Conservation (phyloP, 2,113 vertebrate genomes). For the Ochotona curzoniae region DNA sequence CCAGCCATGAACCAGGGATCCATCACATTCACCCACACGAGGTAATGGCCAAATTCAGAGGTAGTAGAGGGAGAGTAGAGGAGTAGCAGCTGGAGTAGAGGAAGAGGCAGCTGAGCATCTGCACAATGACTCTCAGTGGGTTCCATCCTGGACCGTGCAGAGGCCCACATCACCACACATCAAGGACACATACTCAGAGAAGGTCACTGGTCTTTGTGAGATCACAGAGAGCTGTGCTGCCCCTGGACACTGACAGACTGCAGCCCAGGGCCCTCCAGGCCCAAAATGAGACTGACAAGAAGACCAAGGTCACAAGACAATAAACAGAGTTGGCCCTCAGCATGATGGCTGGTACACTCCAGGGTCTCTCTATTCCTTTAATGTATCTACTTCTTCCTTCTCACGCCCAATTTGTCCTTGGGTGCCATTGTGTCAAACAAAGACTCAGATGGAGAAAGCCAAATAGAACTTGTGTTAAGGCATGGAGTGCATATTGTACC, state of each 20-base stretch:
- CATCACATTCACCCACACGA: slow-evolving; percentile 94
- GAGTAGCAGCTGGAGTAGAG: slow-evolving; percentile 94
- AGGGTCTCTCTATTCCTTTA: slow-evolving; percentile 92
- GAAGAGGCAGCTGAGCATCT: slow-evolving; percentile 94
- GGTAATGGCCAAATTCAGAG: slow-evolving; percentile 94
- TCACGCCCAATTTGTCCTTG: slow-evolving; percentile 93
- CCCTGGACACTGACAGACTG: slow-evolving; percentile 88
- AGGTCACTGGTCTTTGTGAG: slow-evolving; percentile 92
- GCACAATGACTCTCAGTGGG: slow-evolving; percentile 94
- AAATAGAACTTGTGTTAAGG: no score
- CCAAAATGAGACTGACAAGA: slow-evolving; percentile 85
- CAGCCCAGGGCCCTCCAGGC: slow-evolving; percentile 89
- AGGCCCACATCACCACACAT: slow-evolving; percentile 95
- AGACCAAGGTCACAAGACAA: slow-evolving; percentile 88
- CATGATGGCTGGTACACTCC: slow-evolving; percentile 92
- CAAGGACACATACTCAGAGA: slow-evolving; percentile 92
- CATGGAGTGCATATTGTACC: no score
- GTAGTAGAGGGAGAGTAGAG: no score
- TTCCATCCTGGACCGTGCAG: slow-evolving; percentile 96
- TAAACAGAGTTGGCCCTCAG: slow-evolving; percentile 91
- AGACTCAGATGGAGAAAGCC: neutral
- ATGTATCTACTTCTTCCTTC: slow-evolving; percentile 94
- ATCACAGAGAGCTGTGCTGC: slow-evolving; percentile 94
- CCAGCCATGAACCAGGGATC: slow-evolving; percentile 94
- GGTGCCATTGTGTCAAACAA: slow-evolving; percentile 82